Evolutionary conservation across 2,888 invertebrate species (phyloP), one percentile per base, ranked within the genome.

Genomic region (Melikaiella ostensackeni): DNA sequence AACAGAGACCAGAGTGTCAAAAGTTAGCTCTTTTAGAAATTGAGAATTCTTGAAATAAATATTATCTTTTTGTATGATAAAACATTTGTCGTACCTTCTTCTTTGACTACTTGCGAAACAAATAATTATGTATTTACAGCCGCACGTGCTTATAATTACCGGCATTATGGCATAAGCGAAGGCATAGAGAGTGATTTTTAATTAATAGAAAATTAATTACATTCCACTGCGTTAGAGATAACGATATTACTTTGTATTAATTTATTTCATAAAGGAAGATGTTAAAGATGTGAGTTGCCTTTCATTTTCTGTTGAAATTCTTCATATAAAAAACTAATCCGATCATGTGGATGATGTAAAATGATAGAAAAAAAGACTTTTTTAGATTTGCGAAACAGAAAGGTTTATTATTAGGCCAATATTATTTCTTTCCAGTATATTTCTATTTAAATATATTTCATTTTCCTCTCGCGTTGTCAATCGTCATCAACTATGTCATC

Each of bases 211-310:
- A 75, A 78, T 61, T 21, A 63, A 35, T 75, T 50, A 35, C 46
- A 59, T 64, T 70, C 61, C 62, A 27, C 42, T 30, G 50, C 38
- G 19, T 75, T 38, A 42, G 61, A 55, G 21, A 57, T 27, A 61
- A 57, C 16, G 62, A 61, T 61, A 21, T 59, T 62, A 75, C n/a
- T 50, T 61, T 46, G 16, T 24, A 33, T 42, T 59, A 62, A 38
- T 75, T 75, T n/a, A 7, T 19, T 62, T 75, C 46, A 33, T 78
- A 73, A 77, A 78, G 75, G 76, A 76, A 77, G 77, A 79, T 75
- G 76, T 76, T 80, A 42, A 75, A 79, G 75, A 77, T 50, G 2
- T n/a, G 8, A 50, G 50, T n/a, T n/a, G n/a, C 50, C 2, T n/a
- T 50, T 8, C 1, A 50, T 50, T 50, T 9, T n/a, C n/a, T n/a